Percentiles rank a stretch among this genome's conserved stretches.
Conservation (phyloP, 2,888 invertebrate genomes). For the Archips crataeganus region DNA sequence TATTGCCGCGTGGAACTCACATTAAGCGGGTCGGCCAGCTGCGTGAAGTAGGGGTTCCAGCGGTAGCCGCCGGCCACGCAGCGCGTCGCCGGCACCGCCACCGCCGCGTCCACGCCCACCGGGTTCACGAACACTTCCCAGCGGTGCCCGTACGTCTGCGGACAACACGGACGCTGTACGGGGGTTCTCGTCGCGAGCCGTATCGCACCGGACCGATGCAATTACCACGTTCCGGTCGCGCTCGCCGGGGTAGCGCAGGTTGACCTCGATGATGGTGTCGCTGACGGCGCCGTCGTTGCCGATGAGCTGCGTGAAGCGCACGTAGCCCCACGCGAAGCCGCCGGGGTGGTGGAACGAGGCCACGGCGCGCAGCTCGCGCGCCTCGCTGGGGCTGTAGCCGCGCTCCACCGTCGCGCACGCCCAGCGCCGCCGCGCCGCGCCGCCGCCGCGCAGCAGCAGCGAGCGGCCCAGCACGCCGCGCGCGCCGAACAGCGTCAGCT, state of each 20-base stretch:
- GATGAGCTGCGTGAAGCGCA: conserved; percentile 95
- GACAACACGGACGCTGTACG: neutral
- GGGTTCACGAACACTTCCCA: conserved; percentile 97
- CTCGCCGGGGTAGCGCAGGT: conserved; percentile 94
- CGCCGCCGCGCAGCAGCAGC: conserved; percentile 88
- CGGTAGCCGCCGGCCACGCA: conserved; percentile 96
- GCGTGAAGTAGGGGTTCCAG: conserved; percentile 97
- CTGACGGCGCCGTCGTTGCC: conserved; percentile 94
- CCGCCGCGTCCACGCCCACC: conserved; percentile 95
- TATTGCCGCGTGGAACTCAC: conserved; percentile 73
- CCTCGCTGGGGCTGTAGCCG: conserved; percentile 95
- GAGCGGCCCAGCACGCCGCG: conserved; percentile 95
- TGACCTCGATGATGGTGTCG: conserved; percentile 96
- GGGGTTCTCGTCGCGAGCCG: neutral
- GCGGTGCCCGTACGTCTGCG: conserved; percentile 92
- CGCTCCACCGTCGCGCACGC: conserved; percentile 94
- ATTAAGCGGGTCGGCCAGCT: conserved; percentile 95
- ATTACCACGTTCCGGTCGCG: conserved; percentile 92
- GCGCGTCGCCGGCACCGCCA: conserved; percentile 91
- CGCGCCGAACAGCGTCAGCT: conserved; percentile 92
- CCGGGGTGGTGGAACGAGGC: conserved; percentile 96
- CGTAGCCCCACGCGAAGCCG: conserved; percentile 94
- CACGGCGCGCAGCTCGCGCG: conserved; percentile 93
- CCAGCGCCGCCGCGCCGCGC: conserved; percentile 86
- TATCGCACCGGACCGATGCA: too few relatives aligned